Base-by-base conservation (phyloP, 2,888 invertebrate genomes). In the Watsonalla cultraria region DNA sequence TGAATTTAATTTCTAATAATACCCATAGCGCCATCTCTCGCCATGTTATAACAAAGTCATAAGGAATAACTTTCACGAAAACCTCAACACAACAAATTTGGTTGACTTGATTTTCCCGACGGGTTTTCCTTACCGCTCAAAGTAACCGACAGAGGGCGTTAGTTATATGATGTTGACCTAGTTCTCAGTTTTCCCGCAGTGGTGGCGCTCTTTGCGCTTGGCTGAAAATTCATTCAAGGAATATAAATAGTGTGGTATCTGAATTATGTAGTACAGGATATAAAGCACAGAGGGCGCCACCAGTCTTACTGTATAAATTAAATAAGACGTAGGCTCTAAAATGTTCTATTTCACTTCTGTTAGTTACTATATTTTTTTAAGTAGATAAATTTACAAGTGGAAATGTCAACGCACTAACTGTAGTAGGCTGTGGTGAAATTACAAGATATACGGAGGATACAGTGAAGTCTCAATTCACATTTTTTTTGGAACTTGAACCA, bases 21-120 rank as follows among this genome's bases (percentile, higher is more conserved):
- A 61, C 64, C 42, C 0, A 34, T 55, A 57, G 53, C 7, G 73
- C 48, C 66, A 64, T 63, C 70, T 66, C 50, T 47, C 4, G 37
- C 11, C 37, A 14, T 42, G 11, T 37, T 37, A 7, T 37, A 37
- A 37, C 8, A 8, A 37, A 7, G 4, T 24, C 24, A 24, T 24
- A 24, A 24, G 7, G 6, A 46, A 46, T 6, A 5, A 15, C 7
- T 14, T 46, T 15, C n/a, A 47, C 47, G 7, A 47, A 34, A 47
- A 24, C 47, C 47, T 24, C 24, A 24, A 24, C 24, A 1, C 24
- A 24, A 2, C 1, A 4, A 1, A 24, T 24, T 24, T 24, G 2
- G 24, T 24, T 24, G 24, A 24, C 24, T 24, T 24, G 4, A 24
- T 2, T 42, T 42, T 42, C 11, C 9, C 11, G 42, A 39, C 2